Base-by-base conservation (phyloP, 2,113 vertebrate species). In the Heloderma charlesbogerti region DNA sequence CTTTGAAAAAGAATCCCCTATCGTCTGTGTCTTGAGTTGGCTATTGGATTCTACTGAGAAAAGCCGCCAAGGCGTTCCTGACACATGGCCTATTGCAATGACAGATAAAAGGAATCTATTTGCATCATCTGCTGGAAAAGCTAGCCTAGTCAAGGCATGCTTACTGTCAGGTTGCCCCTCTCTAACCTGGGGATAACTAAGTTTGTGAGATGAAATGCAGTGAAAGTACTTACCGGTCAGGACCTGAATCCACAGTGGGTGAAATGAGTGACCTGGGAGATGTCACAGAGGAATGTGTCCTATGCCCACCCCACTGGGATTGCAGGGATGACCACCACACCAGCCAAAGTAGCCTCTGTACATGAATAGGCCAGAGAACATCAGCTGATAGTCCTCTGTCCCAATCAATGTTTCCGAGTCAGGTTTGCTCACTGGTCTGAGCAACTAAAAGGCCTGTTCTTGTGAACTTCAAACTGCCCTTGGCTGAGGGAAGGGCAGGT, bases 51-150 rank as follows among this genome's bases (percentile, higher is more conserved):
- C n/a, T n/a, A n/a, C n/a, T n/a, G n/a, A n/a, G n/a, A n/a, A n/a
- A n/a, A n/a, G n/a, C n/a, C n/a, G n/a, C n/a, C n/a, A n/a, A n/a
- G n/a, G n/a, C n/a, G n/a, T n/a, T n/a, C n/a, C n/a, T n/a, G n/a
- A n/a, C n/a, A n/a, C 98, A 0, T 98, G 98, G 25, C 98, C 98
- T 98, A 94, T 84, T 87, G 48, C 29, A 34, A 90, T 0, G 60
- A 63, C 91, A 95, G 34, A 45, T 77, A 34, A 94, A 37, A 88
- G 25, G 67, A n/a, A 74, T 40, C 6, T 1, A 6, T 20, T 34
- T 40, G 4, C 3, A 1, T 13, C 45, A 37, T 15, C 72, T 2
- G 20, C 51, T 60, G 82, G 75, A 67, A 89, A n/a, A n/a, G n/a
- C n/a, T n/a, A n/a, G n/a, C n/a, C n/a, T n/a, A n/a, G n/a, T n/a